phyloP scores from a whole-genome alignment of 2,113 vertebrate genomes.

The Ammodytes marinus region DNA sequence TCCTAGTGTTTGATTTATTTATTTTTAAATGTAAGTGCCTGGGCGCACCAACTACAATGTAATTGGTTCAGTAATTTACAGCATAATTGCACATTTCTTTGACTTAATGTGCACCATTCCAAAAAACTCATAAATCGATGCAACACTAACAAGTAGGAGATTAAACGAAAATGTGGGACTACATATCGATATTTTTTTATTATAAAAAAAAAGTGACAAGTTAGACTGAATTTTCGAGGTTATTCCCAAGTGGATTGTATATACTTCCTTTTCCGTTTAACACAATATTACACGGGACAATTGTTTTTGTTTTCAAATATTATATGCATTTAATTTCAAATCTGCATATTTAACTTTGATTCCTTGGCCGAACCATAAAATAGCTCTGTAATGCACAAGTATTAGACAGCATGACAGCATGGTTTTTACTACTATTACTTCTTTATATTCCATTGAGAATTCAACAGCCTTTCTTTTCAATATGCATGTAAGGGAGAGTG shows the following conservation, averaged over 20 bases:
- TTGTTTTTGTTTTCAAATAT: neutral
- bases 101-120: neutral
- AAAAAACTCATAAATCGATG: constrained; percentile 9
- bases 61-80: constrained; percentile 1
- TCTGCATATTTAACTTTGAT: neutral
- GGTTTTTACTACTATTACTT: constrained; percentile 16
- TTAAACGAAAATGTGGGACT: neutral
- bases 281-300: neutral
- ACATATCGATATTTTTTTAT: neutral
- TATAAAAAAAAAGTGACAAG: too few relatives aligned
- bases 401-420: neutral
- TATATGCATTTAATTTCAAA: neutral
- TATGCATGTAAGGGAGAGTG: constrained; percentile 41
- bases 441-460: constrained; percentile 46
- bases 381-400: neutral
- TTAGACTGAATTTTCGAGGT: neutral
- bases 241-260: neutral
- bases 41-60: neutral
- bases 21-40: neutral
- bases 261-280: neutral
- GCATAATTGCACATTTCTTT: neutral
- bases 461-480: constrained; percentile 50
- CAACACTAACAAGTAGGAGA: neutral
- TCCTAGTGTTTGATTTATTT: neutral
- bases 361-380: constrained; percentile 7